These are phyloP conservation scores for Glomeris marginata DNA, from an alignment of 2,888 invertebrate genomes.

Conservation along the genomic window DNA sequence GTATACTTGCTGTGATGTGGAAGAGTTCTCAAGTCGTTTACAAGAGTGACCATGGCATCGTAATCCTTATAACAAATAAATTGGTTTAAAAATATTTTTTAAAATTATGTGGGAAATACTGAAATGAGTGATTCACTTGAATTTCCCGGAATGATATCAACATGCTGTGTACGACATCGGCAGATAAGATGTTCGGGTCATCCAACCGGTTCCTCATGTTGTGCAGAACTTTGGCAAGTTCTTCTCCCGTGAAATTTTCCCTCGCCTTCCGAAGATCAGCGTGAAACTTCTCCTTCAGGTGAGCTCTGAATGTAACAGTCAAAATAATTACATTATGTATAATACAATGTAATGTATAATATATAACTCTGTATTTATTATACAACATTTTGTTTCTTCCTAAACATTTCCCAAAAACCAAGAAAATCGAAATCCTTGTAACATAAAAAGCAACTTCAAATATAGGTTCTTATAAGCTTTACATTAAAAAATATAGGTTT, in stretches of 20 bases:
- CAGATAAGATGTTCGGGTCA: slow-evolving; percentile 90
- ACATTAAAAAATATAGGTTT: no score
- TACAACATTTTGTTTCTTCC: no score
- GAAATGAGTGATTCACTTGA: slow-evolving; percentile 39
- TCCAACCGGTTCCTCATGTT: slow-evolving; percentile 85
- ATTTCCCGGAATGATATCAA: slow-evolving; percentile 80
- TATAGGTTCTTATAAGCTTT: no score
- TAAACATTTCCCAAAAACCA: no score
- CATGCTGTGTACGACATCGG: slow-evolving; percentile 90
- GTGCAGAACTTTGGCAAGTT: slow-evolving; percentile 51
- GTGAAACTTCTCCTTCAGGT: slow-evolving; percentile 94
- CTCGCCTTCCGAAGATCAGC: slow-evolving; percentile 82
- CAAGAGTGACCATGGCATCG: slow-evolving; percentile 91
- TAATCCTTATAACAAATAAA: slow-evolving; percentile 49
- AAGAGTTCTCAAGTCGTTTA: slow-evolving; percentile 80
- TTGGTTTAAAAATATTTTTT: background rate
- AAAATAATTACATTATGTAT: background rate
- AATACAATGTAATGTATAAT: no score
- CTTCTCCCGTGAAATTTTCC: slow-evolving; percentile 68
- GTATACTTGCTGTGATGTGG: slow-evolving; percentile 77
- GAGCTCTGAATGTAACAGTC: slow-evolving; percentile 48
- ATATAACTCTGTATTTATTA: no score
- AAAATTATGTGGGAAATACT: background rate
- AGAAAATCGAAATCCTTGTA: no score
- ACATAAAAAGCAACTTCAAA: no score